Evolutionary conservation across 2,113 vertebrate species (phyloP).

Genomic region (Amia ocellicauda): DNA sequence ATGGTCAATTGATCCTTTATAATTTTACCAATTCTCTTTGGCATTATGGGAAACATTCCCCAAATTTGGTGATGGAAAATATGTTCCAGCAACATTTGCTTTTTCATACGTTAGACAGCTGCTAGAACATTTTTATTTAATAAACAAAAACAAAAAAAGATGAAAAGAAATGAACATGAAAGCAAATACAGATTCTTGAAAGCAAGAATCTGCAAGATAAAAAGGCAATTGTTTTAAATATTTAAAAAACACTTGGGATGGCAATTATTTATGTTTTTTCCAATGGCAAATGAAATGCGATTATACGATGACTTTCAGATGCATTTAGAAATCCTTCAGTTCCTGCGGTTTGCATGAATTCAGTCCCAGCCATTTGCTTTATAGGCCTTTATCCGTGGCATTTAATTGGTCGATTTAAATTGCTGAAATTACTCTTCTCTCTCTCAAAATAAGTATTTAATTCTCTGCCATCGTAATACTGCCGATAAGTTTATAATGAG

Average conservation of each 20-base stretch:
- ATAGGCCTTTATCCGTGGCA: slow-evolving; percentile 9
- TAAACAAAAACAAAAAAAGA: no score
- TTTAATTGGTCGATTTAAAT: not conserved
- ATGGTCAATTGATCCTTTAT: no score
- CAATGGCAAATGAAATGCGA: slow-evolving; percentile 18
- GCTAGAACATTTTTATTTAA: slow-evolving; percentile 4
- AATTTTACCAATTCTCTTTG: no score
- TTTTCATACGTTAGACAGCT: slow-evolving; percentile 29
- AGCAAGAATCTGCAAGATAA: no score
- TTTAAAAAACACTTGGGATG: not conserved
- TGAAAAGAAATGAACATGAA: no score
- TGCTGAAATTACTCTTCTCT: slow-evolving; percentile 23
- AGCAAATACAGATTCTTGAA: no score
- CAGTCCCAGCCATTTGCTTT: slow-evolving; percentile 25
- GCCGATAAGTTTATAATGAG: slow-evolving; percentile 1
- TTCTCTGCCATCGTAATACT: slow-evolving; percentile 16
- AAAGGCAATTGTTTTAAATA: no score
- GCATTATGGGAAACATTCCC: no score
- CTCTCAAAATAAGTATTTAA: slow-evolving; percentile 19
- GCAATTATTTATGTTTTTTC: not conserved
- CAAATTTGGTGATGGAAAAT: no score
- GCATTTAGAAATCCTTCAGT: slow-evolving; percentile 28
- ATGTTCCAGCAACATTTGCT: slow-evolving; percentile 35
- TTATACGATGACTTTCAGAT: slow-evolving; percentile 32
- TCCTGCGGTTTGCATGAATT: slow-evolving; percentile 29